Conservation (phyloP, 2,797 vertebrate genomes). For the Kryptolebias ocellatus region DNA sequence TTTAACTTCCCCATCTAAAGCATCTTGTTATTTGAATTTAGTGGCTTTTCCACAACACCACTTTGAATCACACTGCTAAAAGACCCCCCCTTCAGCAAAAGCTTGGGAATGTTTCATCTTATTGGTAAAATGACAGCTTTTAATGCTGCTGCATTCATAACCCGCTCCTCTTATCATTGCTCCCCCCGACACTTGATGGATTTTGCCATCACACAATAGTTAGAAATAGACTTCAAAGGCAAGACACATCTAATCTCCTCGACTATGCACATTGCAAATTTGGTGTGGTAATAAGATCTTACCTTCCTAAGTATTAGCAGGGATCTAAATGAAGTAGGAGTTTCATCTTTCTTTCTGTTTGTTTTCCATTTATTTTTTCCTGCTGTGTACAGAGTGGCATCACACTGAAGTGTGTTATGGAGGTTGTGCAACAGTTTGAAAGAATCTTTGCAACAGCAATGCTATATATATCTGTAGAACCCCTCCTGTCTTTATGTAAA, state of each 20-base stretch:
- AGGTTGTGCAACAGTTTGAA: constrained; percentile 60
- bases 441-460: constrained; percentile 72
- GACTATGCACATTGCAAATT: constrained; percentile 73
- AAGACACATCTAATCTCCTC: constrained; percentile 79
- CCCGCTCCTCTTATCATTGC: constrained; percentile 69
- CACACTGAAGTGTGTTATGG: constrained; percentile 4
- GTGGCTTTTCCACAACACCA: constrained; percentile 42
- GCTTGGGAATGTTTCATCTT: constrained; percentile 72
- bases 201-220: constrained; percentile 78
- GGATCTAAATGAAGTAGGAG: constrained; percentile 76
- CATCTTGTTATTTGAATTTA: constrained; percentile 54
- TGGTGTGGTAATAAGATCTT: constrained; percentile 77
- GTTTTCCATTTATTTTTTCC: constrained; percentile 31
- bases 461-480: constrained; percentile 59
- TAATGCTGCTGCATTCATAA: constrained; percentile 74
- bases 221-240: constrained; percentile 79
- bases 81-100: constrained; percentile 60
- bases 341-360: constrained; percentile 63
- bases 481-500: constrained; percentile 78
- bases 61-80: constrained; percentile 69
- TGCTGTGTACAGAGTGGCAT: constrained; percentile 44
- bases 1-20: constrained; percentile 34
- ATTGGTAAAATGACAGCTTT: constrained; percentile 74
- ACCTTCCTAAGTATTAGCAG: constrained; percentile 75
- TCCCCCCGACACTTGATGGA: constrained; percentile 78